Conservation (phyloP, 2,113 vertebrate species). For the Gymnarchus niloticus region DNA sequence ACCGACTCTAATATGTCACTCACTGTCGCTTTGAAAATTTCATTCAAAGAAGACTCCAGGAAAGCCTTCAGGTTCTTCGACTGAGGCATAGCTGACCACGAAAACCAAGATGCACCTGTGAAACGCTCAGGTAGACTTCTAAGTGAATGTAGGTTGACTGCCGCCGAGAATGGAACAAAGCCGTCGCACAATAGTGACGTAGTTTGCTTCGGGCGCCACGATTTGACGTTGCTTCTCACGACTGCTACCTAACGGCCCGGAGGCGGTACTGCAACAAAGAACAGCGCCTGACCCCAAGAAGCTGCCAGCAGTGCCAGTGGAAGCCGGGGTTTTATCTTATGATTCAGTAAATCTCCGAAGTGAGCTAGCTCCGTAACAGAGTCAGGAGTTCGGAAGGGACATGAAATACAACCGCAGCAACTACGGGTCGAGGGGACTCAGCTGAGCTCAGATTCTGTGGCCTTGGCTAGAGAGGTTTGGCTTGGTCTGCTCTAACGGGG, state of each 20-base stretch:
- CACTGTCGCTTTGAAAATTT: constrained; percentile 63
- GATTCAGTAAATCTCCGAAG: neutral
- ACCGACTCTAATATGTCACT: constrained; percentile 62
- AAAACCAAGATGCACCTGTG: neutral
- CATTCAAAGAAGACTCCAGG: constrained; percentile 59
- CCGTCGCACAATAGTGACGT: constrained; percentile 43
- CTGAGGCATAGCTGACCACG: constrained; percentile 43
- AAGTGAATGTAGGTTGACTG: constrained; percentile 19
- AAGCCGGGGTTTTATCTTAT: neutral
- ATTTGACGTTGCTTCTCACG: neutral
- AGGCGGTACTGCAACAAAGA: neutral
- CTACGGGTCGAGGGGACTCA: neutral
- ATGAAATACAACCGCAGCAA: neutral
- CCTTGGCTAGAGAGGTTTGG: neutral
- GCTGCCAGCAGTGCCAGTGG: neutral
- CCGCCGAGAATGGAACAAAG: constrained; percentile 51
- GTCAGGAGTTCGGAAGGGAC: neutral
- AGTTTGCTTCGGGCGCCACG: neutral
- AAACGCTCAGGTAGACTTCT: neutral
- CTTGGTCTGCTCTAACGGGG: neutral
- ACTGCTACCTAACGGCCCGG: neutral
- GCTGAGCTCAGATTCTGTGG: neutral
- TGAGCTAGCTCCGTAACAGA: neutral
- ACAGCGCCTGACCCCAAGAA: neutral
- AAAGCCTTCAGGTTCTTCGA: constrained; percentile 51